Percentiles rank a stretch among this genome's conserved stretches.
Conservation (phyloP, 37 sponge, comb jelly and placozoan genomes). For the Spongilla lacustris region DNA sequence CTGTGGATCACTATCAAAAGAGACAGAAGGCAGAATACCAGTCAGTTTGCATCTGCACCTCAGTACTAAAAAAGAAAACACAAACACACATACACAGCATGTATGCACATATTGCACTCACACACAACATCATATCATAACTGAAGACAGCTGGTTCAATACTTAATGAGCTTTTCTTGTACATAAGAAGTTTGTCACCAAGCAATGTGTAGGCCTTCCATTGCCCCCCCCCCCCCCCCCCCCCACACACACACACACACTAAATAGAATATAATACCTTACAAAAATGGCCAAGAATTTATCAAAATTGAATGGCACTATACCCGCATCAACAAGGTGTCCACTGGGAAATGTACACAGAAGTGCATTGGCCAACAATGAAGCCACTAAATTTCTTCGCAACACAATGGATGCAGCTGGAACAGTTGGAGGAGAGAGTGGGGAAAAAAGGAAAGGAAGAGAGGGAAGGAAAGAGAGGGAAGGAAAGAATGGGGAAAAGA, state of each 20-base stretch:
- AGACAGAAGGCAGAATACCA: neutral
- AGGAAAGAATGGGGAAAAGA: neutral
- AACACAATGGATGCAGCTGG: conserved; percentile 51
- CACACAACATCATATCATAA: no score
- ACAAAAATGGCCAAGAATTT: conserved; percentile 45
- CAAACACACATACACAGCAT: neutral
- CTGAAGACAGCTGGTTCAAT: no score
- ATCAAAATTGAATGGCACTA: conserved; percentile 52
- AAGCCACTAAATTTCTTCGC: conserved; percentile 57
- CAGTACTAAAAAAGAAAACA: no score
- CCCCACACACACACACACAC: neutral
- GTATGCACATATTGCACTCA: no score
- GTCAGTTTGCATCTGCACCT: no score
- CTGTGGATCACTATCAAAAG: neutral
- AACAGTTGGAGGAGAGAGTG: neutral
- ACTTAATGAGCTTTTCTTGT: neutral
- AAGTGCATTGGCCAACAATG: conserved; percentile 74
- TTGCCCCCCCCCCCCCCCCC: neutral
- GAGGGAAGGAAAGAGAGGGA: neutral
- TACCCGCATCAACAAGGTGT: conserved; percentile 1
- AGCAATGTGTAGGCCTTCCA: no score
- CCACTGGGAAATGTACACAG: conserved; percentile 66
- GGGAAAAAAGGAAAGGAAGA: neutral
- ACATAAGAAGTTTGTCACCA: neutral
- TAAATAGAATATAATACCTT: conserved; percentile 20